Evolutionary conservation across 2,888 invertebrate species (phyloP), one percentile per base, ranked within the genome.

Genomic region (Sicus ferrugineus): DNA sequence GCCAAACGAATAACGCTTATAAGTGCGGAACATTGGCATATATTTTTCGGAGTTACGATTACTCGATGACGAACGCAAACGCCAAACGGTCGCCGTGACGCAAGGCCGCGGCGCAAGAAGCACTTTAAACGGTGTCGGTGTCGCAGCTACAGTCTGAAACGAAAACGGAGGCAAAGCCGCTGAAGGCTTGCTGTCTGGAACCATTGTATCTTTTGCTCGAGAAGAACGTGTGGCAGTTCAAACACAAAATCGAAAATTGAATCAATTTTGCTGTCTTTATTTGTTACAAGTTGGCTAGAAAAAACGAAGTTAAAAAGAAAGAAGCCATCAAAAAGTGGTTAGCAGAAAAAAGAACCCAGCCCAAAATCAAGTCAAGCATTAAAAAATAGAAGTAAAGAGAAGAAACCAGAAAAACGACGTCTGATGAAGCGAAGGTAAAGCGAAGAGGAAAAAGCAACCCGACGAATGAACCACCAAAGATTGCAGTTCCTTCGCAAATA

Each of bases 361-460:
- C 81, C 82, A 80, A 81, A 81, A 79, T 79, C 77, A 79, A 79
- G 75, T 78, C 76, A 79, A 79, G 75, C 80, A 77, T 78, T 77
- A 54, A 54, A 28, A 28, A 52, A 48, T 42, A 70, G n/a, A 71
- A 38, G 70, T 69, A 68, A 62, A 70, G 62, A 50, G 26, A 58
- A 52, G 46, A 64, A 66, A 65, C 63, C n/a, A 67, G 68, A 50
- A 64, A 66, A 19, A 52, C 75, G 74, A 71, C 72, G 23, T 48
- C 38, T 38, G 63, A 52, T 23, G 3, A 52, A 21, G 50, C 50
- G 50, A 52, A 19, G 54, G 16, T 54, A 6, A 54, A 28, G 26
- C 26, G 16, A 2, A 54, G 16, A 23, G 14, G 14, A 23, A 50
- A 19, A 7, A 50, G 19, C n/a, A 21, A 50, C 1, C 9, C 50